phyloP scores from a whole-genome alignment of 2,113 vertebrate genomes.

The Motacilla alba region DNA sequence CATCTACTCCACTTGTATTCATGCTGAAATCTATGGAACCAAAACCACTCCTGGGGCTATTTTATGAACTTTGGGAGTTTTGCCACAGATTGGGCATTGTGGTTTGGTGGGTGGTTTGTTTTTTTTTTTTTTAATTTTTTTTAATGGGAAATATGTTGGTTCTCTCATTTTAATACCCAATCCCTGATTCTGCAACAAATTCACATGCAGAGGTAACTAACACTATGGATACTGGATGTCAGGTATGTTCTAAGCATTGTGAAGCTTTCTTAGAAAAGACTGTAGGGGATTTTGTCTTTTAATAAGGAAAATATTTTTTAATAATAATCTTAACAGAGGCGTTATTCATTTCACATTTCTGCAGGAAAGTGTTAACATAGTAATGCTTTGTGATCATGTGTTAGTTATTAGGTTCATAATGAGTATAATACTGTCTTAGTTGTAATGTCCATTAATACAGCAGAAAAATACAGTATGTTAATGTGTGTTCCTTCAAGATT shows the following conservation, averaged over 20 bases:
- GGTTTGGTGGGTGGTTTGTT: neutral
- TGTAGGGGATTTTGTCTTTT: neutral
- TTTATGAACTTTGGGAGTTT: neutral
- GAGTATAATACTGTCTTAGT: slow-evolving; percentile 47
- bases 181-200: neutral
- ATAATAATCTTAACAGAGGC: slow-evolving; percentile 33
- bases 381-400: slow-evolving; percentile 28
- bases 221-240: accelerated
- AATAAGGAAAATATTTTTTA: slow-evolving; percentile 12
- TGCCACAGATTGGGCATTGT: accelerated
- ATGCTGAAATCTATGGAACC: neutral
- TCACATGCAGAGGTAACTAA: neutral
- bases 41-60: neutral
- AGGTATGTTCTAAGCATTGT: neutral
- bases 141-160: neutral
- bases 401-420: slow-evolving; percentile 60
- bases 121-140: neutral
- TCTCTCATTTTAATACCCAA: neutral
- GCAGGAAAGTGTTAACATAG: slow-evolving; percentile 55
- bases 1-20: neutral
- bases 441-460: slow-evolving; percentile 61
- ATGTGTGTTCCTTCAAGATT: slow-evolving; percentile 64
- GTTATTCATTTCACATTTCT: slow-evolving; percentile 46
- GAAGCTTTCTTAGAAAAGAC: neutral
- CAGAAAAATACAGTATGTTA: slow-evolving; percentile 57